Evolutionary conservation across 2,113 vertebrate species (phyloP).

Genomic region (Tangachromis dhanisi): DNA sequence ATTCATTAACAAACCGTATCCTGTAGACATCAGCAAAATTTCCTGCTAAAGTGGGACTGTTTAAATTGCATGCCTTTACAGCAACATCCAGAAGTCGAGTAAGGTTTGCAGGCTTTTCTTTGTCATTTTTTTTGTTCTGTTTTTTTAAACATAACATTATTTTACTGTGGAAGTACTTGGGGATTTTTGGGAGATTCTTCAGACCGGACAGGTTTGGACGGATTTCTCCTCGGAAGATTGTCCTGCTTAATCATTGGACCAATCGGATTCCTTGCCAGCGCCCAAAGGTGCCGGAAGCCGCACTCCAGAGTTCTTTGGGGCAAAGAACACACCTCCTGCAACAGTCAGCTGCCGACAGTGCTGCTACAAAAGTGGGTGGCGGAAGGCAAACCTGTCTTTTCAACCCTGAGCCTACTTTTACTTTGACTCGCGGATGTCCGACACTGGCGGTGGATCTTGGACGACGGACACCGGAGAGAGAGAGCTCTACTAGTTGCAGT

Average conservation of each 20-base stretch:
- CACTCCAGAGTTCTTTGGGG: neutral
- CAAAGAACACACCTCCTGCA: slow-evolving; percentile 17
- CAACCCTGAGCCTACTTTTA: neutral
- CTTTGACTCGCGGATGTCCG: neutral
- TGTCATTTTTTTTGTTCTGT: neutral
- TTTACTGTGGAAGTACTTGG: neutral
- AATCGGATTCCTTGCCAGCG: neutral
- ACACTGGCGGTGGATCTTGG: neutral
- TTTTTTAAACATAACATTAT: neutral
- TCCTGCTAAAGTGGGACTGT: neutral
- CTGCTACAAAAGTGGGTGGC: neutral
- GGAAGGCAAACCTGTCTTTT: neutral
- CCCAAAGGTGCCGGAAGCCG: slow-evolving; percentile 6
- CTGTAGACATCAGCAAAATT: neutral
- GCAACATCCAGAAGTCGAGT: neutral
- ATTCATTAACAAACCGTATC: slow-evolving; percentile 28
- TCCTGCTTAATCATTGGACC: neutral
- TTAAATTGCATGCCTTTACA: neutral
- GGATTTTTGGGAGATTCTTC: neutral
- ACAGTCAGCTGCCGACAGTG: neutral
- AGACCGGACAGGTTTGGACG: neutral
- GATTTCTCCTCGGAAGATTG: neutral
- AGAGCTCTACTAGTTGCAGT: neutral
- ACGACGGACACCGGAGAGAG: neutral
- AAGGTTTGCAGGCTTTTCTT: neutral